Percentiles rank a stretch among this genome's conserved stretches.
Conservation (phyloP, 2,113 vertebrate species). For the Arvicanthis niloticus region DNA sequence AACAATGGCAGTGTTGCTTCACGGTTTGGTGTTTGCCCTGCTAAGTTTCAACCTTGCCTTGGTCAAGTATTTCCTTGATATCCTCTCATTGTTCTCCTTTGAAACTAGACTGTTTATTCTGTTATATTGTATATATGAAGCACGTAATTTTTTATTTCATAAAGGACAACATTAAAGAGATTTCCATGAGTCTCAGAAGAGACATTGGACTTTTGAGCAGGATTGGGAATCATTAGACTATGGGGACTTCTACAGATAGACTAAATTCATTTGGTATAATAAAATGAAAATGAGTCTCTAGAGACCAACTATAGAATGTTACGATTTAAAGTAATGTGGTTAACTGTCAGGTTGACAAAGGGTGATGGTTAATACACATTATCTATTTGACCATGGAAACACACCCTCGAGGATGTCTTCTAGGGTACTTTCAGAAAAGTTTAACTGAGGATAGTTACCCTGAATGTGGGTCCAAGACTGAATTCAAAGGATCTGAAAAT, state of each 20-base stretch:
- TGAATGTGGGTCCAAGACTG: no score
- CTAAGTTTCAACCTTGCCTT: neutral
- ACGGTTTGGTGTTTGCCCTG: neutral
- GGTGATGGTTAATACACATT: neutral
- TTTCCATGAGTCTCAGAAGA: neutral
- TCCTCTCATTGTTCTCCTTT: neutral
- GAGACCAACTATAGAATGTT: neutral
- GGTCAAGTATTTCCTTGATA: neutral
- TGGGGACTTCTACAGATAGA: neutral
- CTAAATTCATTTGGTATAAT: neutral
- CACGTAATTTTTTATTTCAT: neutral
- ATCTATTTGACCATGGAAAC: neutral
- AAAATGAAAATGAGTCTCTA: neutral
- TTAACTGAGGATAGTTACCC: neutral
- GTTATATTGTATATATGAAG: neutral
- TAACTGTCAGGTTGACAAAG: neutral
- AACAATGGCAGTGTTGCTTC: no score
- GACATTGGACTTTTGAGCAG: neutral
- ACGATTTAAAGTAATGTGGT: neutral
- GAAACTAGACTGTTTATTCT: neutral
- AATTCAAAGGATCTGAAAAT: neutral
- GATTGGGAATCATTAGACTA: neutral
- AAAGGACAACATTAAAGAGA: neutral
- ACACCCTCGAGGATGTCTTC: neutral
- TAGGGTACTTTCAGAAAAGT: neutral